Evolutionary conservation across 2,797 vertebrate genomes (phyloP).

Genomic region (Amazona finschi): DNA sequence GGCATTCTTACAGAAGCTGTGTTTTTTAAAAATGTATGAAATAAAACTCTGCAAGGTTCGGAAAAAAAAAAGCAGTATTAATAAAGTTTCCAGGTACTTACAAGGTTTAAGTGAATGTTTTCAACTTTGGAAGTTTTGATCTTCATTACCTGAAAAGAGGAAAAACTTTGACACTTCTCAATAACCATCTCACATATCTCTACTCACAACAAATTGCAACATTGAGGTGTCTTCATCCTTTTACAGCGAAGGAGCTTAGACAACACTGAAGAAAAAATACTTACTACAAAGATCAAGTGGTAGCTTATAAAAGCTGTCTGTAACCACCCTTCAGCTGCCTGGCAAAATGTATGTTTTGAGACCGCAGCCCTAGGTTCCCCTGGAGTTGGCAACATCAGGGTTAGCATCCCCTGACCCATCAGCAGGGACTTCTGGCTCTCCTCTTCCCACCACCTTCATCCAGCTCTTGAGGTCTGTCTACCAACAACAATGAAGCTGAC

Average conservation of each 20-base stretch:
- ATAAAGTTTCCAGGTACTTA: not conserved
- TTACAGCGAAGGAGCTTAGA: not conserved
- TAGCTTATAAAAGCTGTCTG: not conserved
- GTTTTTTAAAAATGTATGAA: not conserved
- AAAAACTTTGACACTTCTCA: not conserved
- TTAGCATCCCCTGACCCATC: not conserved
- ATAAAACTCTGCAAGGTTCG: not conserved
- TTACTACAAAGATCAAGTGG: not conserved
- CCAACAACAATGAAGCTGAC: fast-evolving
- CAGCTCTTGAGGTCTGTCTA: not conserved
- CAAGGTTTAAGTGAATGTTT: not conserved
- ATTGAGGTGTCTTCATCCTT: not conserved
- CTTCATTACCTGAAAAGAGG: not conserved
- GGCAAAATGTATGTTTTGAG: not conserved
- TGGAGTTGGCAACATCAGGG: not conserved
- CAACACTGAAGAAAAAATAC: not conserved
- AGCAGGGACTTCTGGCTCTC: not conserved
- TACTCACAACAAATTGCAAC: not conserved
- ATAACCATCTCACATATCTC: not conserved
- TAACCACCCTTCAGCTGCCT: not conserved
- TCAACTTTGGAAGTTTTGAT: not conserved
- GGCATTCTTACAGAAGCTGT: not conserved
- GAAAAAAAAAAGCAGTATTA: not conserved
- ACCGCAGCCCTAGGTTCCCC: not conserved
- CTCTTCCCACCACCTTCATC: not conserved